A percentile compares a stretch with the other conserved stretches of the same genome.
Conservation (phyloP, 2,888 invertebrate species). For the Leucoptera coffeella region DNA sequence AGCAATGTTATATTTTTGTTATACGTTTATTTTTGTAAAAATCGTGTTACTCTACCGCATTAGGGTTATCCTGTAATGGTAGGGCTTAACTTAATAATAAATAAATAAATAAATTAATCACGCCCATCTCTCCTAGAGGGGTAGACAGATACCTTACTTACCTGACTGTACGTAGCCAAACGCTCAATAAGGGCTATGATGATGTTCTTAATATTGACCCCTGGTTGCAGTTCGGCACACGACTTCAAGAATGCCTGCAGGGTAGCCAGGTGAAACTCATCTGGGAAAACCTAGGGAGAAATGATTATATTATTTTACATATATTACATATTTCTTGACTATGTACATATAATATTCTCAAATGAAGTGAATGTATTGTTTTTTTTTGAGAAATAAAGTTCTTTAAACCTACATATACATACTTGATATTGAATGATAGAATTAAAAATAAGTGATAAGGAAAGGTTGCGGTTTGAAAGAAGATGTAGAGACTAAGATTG, state of each 20-base stretch:
- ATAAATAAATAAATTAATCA: too few relatives aligned
- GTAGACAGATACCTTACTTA: too few relatives aligned
- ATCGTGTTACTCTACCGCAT: too few relatives aligned
- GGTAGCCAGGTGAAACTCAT: slow-evolving; percentile 96
- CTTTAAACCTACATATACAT: neutral
- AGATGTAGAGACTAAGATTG: too few relatives aligned
- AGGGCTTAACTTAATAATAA: too few relatives aligned
- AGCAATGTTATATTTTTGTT: too few relatives aligned
- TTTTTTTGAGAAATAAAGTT: neutral
- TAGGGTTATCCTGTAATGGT: too few relatives aligned
- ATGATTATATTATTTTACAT: neutral
- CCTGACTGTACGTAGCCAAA: slow-evolving; percentile 77
- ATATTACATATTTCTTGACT: slow-evolving; percentile 6
- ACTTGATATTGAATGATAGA: neutral
- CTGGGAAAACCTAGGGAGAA: slow-evolving; percentile 79
- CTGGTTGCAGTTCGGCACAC: slow-evolving; percentile 91
- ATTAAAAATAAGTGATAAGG: neutral
- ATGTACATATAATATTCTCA: too few relatives aligned
- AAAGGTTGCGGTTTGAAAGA: too few relatives aligned
- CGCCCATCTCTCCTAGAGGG: too few relatives aligned
- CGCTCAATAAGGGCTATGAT: slow-evolving; percentile 94
- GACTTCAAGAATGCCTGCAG: slow-evolving; percentile 93
- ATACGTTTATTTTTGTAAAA: too few relatives aligned
- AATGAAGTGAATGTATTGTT: too few relatives aligned
- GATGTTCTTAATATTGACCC: slow-evolving; percentile 97